Conservation (phyloP, 2,797 vertebrate species). For the Sebastiscus tertius region DNA sequence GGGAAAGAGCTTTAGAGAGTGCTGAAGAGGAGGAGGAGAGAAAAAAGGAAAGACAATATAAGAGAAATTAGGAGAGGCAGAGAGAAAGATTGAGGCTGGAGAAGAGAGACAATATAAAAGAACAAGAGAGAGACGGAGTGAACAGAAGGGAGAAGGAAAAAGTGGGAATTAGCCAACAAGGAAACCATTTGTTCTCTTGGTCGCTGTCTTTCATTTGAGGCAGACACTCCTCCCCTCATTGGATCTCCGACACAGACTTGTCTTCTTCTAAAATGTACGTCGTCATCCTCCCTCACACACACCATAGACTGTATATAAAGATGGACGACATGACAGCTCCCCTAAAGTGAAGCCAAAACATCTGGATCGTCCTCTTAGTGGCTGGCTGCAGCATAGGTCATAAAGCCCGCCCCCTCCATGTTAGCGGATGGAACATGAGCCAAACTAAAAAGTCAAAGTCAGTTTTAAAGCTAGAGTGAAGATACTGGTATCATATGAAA, state of each 20-base stretch:
- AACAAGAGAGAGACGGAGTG: not conserved
- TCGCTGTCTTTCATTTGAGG: slow-evolving; percentile 9
- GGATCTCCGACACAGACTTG: slow-evolving; percentile 29
- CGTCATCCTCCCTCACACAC: slow-evolving; percentile 6
- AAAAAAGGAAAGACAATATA: not conserved
- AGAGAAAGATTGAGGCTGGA: not conserved
- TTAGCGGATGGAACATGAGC: too few relatives aligned
- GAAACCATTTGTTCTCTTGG: slow-evolving; percentile 24
- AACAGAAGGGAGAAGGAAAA: slow-evolving; percentile 5
- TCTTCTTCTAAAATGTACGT: slow-evolving; percentile 33
- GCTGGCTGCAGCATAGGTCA: too few relatives aligned
- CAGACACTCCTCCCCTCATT: slow-evolving; percentile 16
- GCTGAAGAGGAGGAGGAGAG: not conserved
- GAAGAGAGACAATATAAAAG: not conserved
- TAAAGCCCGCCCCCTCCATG: too few relatives aligned
- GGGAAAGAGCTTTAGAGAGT: not conserved
- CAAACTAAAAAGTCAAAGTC: too few relatives aligned
- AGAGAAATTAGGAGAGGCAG: not conserved
- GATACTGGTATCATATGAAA: too few relatives aligned
- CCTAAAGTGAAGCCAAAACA: too few relatives aligned
- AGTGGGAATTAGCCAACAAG: slow-evolving; percentile 15
- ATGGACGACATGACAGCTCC: too few relatives aligned
- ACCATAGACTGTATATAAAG: too few relatives aligned
- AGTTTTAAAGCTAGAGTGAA: too few relatives aligned
- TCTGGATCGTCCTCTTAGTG: too few relatives aligned